Percentiles rank a stretch among this genome's conserved stretches.
Conservation (phyloP, 2,113 vertebrate genomes). For the Zosterops hypoxanthus region DNA sequence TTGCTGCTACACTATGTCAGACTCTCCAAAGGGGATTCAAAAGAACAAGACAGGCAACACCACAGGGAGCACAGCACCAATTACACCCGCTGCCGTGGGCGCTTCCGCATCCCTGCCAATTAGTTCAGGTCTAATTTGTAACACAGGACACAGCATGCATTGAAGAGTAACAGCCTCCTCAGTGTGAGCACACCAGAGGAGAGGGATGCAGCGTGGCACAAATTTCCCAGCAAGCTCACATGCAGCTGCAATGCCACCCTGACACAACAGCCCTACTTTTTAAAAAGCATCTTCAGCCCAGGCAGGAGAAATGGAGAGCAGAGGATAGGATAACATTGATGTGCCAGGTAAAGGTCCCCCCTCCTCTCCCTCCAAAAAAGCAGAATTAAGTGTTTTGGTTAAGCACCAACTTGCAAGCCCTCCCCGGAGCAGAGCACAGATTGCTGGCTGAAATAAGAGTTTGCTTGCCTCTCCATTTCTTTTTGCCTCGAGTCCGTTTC, state of each 20-base stretch:
- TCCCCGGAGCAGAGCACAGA: slow-evolving; percentile 32
- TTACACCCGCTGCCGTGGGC: accelerated
- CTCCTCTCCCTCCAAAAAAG: not conserved
- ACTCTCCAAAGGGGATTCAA: not conserved
- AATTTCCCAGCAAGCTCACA: not conserved
- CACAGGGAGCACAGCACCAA: not conserved
- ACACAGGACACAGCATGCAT: not conserved
- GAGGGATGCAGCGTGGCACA: accelerated
- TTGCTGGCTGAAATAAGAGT: slow-evolving; percentile 49
- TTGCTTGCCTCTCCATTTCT: slow-evolving; percentile 66
- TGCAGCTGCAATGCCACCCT: not conserved
- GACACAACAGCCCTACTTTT: not conserved
- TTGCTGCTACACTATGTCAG: not conserved
- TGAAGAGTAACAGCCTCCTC: not conserved
- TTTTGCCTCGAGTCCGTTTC: slow-evolving; percentile 58
- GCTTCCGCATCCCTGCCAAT: not conserved
- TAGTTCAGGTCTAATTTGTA: not conserved
- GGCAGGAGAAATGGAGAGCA: not conserved
- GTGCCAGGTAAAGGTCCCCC: not conserved
- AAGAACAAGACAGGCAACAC: not conserved
- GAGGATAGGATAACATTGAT: not conserved
- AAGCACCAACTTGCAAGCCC: slow-evolving; percentile 8
- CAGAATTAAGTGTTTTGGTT: not conserved
- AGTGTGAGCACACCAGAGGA: not conserved
- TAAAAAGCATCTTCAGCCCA: not conserved